Conservation (phyloP, 2,888 invertebrate genomes). For the Morinoia aosen region DNA sequence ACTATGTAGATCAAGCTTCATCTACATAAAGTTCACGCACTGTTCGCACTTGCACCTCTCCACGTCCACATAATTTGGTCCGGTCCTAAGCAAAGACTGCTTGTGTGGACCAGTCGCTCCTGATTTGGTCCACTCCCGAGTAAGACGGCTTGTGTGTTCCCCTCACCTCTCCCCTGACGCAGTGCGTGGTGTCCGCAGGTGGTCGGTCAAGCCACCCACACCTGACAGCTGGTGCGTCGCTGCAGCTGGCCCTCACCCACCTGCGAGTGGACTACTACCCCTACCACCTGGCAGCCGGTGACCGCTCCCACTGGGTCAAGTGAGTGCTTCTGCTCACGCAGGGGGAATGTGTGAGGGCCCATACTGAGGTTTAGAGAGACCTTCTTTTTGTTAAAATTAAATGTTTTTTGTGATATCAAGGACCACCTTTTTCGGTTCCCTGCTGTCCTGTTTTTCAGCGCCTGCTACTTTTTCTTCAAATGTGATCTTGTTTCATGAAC, state of each 20-base stretch:
- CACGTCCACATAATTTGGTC: too few species aligned
- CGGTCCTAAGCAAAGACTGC: too few species aligned
- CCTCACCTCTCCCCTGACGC: background rate
- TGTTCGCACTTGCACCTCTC: too few species aligned
- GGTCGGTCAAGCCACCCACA: conserved; percentile 45
- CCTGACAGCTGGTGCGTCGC: conserved; percentile 89
- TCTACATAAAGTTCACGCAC: too few species aligned
- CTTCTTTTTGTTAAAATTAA: conserved; percentile 62
- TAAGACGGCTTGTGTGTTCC: background rate
- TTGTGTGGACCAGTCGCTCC: too few species aligned
- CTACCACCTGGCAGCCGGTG: conserved; percentile 91
- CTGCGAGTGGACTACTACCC: conserved; percentile 90
- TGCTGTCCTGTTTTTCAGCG: too few species aligned
- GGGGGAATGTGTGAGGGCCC: conserved; percentile 36
- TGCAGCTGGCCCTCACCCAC: conserved; percentile 82
- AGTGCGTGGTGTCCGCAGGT: background rate
- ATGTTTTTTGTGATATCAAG: conserved; percentile 65
- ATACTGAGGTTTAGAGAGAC: too few species aligned
- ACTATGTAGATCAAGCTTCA: too few species aligned
- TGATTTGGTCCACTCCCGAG: too few species aligned
- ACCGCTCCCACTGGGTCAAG: conserved; percentile 90
- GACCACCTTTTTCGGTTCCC: too few species aligned
- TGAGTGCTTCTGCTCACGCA: conserved; percentile 73
- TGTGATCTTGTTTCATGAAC: background rate
- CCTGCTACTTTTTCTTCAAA: too few species aligned